A percentile compares a stretch with the other conserved stretches of the same genome.
phyloP scores from a whole-genome alignment of 2,888 invertebrate species.

The Eupithecia insigniata region DNA sequence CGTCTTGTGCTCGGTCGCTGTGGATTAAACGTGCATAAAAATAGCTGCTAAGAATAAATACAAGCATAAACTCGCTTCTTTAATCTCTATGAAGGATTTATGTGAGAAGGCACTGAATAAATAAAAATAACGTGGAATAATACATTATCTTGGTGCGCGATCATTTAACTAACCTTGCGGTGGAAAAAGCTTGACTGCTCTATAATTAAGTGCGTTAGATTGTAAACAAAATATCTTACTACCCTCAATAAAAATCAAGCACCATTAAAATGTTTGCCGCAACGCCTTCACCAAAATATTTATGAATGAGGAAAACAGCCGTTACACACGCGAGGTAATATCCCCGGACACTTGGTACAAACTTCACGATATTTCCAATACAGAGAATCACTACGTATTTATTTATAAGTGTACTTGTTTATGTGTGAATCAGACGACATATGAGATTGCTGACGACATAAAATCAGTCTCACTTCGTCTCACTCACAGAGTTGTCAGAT shows the following conservation, averaged over 20 bases:
- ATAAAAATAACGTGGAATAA: background rate
- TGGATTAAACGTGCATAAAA: slow-evolving; percentile 24
- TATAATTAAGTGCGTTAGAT: slow-evolving; percentile 9
- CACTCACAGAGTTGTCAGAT: too few relatives aligned
- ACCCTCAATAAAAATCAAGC: slow-evolving; percentile 15
- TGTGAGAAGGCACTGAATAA: background rate
- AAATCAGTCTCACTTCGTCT: too few relatives aligned
- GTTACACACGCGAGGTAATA: slow-evolving; percentile 34
- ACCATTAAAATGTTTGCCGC: slow-evolving; percentile 26
- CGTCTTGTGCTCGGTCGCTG: slow-evolving; percentile 9
- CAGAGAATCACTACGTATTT: background rate
- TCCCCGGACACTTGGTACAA: background rate
- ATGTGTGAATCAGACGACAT: too few relatives aligned
- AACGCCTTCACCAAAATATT: slow-evolving; percentile 27
- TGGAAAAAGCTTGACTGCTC: background rate
- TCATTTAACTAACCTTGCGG: background rate
- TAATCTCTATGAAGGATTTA: slow-evolving; percentile 7
- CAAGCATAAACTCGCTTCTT: slow-evolving; percentile 3
- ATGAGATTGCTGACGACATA: too few relatives aligned
- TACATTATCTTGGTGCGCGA: background rate
- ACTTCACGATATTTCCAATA: background rate
- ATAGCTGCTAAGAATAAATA: slow-evolving; percentile 12
- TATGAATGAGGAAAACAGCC: slow-evolving; percentile 36
- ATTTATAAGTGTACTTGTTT: too few relatives aligned
- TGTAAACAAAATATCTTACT: slow-evolving; percentile 7